Percentiles rank a stretch among this genome's conserved stretches.
These are phyloP conservation scores for Cotesia congregata DNA, from an alignment of 2,888 invertebrate species.

Conservation along the genomic window DNA sequence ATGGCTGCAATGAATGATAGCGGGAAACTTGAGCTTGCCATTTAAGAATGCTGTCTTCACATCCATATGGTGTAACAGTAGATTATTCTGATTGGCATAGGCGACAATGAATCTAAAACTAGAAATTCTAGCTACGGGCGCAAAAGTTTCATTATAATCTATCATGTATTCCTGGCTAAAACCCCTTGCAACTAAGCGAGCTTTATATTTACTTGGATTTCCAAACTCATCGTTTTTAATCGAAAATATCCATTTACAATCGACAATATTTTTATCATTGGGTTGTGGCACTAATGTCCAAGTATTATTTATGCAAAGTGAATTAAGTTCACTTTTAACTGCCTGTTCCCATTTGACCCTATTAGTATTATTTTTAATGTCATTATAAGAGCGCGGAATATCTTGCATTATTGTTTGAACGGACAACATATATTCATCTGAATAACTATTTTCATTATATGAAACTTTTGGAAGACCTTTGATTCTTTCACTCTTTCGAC, in stretches of 20 bases:
- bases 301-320: constrained; percentile 38
- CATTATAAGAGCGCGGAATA: constrained; percentile 21
- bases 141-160: constrained; percentile 38
- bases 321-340: constrained; percentile 42
- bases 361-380: constrained; percentile 40
- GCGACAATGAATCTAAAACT: constrained; percentile 36
- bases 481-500: constrained; percentile 37
- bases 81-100: constrained; percentile 11
- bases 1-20: too few relatives aligned
- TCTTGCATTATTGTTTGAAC: constrained; percentile 12
- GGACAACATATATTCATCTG: constrained; percentile 8
- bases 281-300: constrained; percentile 33
- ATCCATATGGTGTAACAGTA: constrained; percentile 33
- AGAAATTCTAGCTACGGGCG: constrained; percentile 33
- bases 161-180: constrained; percentile 33
- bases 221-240: constrained; percentile 40
- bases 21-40: too few relatives aligned
- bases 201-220: constrained; percentile 33
- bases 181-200: constrained; percentile 31
- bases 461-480: constrained; percentile 16
- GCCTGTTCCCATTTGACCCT: constrained; percentile 40
- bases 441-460: constrained; percentile 16
- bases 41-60: constrained; percentile 41
- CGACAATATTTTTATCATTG: constrained; percentile 38
- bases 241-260: constrained; percentile 40